A percentile compares a stretch with the other conserved stretches of the same genome.
These are phyloP conservation scores for Megaleporinus macrocephalus DNA, from an alignment of 2,113 vertebrate genomes.

Conservation along the genomic window DNA sequence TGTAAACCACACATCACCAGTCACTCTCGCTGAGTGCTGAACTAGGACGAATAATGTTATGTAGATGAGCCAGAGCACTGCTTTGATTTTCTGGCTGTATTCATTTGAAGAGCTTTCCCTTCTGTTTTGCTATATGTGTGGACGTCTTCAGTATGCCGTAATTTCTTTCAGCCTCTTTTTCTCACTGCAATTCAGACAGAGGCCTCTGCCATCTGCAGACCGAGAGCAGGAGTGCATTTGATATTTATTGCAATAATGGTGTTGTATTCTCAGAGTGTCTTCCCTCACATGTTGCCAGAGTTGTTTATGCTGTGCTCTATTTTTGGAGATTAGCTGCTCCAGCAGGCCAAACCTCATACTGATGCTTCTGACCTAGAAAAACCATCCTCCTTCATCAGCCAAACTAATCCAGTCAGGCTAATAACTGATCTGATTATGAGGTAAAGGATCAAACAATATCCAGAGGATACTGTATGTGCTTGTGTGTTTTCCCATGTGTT, in stretches of 20 bases:
- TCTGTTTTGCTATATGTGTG: background rate
- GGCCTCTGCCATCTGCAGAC: conserved; percentile 8
- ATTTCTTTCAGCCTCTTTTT: background rate
- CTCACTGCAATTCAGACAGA: background rate
- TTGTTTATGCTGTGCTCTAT: conserved; percentile 27
- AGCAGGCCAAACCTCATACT: conserved; percentile 52
- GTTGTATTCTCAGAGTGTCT: conserved; percentile 1
- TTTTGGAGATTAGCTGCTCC: conserved; percentile 17
- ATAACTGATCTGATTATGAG: conserved; percentile 28
- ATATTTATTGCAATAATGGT: background rate
- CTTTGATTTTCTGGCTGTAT: background rate
- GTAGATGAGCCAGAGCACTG: background rate
- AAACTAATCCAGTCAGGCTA: conserved; percentile 33
- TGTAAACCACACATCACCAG: background rate
- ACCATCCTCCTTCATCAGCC: conserved; percentile 37
- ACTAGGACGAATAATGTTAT: background rate
- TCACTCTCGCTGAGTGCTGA: background rate
- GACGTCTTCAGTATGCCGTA: background rate
- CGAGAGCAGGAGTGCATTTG: background rate
- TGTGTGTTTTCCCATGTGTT: background rate
- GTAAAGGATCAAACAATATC: conserved; percentile 24
- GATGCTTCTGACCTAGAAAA: conserved; percentile 50
- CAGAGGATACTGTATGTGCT: background rate
- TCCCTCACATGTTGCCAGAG: background rate
- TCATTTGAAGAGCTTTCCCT: background rate